Evolutionary conservation across 2,888 invertebrate genomes (phyloP).

Genomic region (Tillus elongatus): DNA sequence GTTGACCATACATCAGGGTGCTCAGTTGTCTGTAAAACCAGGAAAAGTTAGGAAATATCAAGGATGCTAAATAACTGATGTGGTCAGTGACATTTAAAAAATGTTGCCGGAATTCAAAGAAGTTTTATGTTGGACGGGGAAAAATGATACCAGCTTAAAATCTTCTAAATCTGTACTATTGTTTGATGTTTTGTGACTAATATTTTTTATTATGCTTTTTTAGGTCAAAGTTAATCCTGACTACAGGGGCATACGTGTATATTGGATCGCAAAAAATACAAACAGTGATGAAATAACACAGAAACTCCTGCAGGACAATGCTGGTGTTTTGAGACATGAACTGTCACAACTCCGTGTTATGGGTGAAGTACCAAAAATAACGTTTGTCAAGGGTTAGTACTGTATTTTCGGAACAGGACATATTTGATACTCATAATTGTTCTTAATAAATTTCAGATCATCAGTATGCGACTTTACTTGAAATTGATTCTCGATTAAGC

Average conservation of each 20-base stretch:
- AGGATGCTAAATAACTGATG: too few species aligned
- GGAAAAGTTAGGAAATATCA: too few species aligned
- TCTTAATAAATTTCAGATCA: constrained; percentile 45
- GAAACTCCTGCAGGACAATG: constrained; percentile 46
- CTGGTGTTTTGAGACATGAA: constrained; percentile 59
- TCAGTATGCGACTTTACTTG: constrained; percentile 45
- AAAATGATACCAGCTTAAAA: too few species aligned
- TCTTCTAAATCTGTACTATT: too few species aligned
- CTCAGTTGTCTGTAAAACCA: too few species aligned
- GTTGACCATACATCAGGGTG: too few species aligned
- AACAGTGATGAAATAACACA: constrained; percentile 47
- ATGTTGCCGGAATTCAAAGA: too few species aligned
- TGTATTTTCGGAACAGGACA: not conserved
- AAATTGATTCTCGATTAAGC: constrained; percentile 52
- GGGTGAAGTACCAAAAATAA: constrained; percentile 65
- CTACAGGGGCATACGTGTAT: constrained; percentile 59
- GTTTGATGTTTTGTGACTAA: constrained; percentile 8
- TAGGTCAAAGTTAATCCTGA: constrained; percentile 58
- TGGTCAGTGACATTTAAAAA: too few species aligned
- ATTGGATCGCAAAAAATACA: constrained; percentile 56
- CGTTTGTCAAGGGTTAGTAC: constrained; percentile 57
- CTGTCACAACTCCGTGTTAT: constrained; percentile 62
- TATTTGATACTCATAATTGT: not conserved
- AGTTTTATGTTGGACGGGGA: too few species aligned
- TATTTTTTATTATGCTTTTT: constrained; percentile 15